Evolutionary conservation across 2,888 invertebrate species (phyloP).

Genomic region (Athetis lepigone): DNA sequence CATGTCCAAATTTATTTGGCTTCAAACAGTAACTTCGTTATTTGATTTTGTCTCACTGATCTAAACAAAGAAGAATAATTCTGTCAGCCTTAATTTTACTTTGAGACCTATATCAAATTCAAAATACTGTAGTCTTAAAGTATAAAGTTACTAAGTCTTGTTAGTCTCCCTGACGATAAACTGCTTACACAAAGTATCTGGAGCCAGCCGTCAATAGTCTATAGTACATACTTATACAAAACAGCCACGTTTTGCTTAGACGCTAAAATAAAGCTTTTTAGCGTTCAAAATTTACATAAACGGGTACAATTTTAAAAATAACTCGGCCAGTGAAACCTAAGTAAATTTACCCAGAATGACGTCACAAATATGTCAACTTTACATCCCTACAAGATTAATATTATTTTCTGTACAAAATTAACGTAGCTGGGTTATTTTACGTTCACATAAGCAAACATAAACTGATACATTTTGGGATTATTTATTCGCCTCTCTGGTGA

Average conservation of each 20-base stretch:
- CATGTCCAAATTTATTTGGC: not conserved
- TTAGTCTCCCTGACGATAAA: conserved; percentile 13
- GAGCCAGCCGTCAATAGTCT: conserved; percentile 26
- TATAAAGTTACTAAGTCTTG: conserved; percentile 24
- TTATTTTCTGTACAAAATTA: conserved; percentile 8
- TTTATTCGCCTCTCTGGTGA: conserved; percentile 19
- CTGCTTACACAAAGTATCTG: conserved; percentile 30
- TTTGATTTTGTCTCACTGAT: conserved; percentile 3
- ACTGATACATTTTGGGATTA: not conserved
- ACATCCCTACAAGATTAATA: not conserved
- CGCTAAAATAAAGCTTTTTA: not conserved
- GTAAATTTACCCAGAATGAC: not conserved
- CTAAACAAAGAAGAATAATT: conserved; percentile 2
- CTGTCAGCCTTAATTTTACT: conserved; percentile 9
- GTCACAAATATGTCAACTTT: not conserved
- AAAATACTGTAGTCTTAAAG: not conserved
- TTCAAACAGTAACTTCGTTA: conserved; percentile 18
- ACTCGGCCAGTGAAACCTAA: not conserved
- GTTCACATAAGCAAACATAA: not conserved
- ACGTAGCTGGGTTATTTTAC: not conserved
- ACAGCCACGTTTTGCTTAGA: conserved; percentile 21
- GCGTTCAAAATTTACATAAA: not conserved
- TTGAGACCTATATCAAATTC: conserved; percentile 8
- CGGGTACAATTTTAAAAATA: not conserved
- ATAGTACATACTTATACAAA: conserved; percentile 3